Evolutionary conservation across 2,797 vertebrate genomes (phyloP), one percentile per base, ranked within the genome.

Genomic region (Passerculus sandwichensis): DNA sequence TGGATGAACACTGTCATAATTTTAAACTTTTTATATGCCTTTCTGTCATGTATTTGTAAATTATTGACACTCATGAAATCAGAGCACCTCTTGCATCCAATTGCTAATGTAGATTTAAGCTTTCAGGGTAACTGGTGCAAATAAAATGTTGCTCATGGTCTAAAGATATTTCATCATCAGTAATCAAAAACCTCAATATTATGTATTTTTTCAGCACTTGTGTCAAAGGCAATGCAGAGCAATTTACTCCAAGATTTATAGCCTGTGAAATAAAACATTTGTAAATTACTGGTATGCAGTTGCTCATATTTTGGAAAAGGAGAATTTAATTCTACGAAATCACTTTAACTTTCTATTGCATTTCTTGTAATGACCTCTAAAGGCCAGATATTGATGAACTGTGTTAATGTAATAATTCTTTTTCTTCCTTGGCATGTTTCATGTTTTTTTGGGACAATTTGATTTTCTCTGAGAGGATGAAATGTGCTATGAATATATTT

Each of bases 221-320:
- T 73, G 42, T 70, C n/a, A 72, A 66, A 8, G 86, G 10, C 42
- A 75, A 51, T 23, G 29, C n/a, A 70, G 51, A 82, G 10, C 17
- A 75, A 89, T 82, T 93, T 21, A 51, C 6, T 72, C 18, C 10
- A 6, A 77, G 74, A 79, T 94, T 66, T 75, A 71, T 75, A 79
- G 65, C 18, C 47, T 94, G 60, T 94, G 69, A 91, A 94, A 94
- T 83, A 72, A 72, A 93, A 75, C 7, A 64, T 83, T 62, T 93
- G 30, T 70, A 70, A 44, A 40, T 76, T 15, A 45, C 29, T 56
- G 30, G 8, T 53, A 76, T 5, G 2, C 20, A 38, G 72, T 45
- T 51, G 10, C 44, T 78, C 13, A 17, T 61, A 40, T 87, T 89
- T 89, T 85, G 18, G 26, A 73, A 54, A 80, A 81, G 57, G 26